Base-by-base conservation (phyloP, 2,113 vertebrate genomes). In the Rutilus rutilus region DNA sequence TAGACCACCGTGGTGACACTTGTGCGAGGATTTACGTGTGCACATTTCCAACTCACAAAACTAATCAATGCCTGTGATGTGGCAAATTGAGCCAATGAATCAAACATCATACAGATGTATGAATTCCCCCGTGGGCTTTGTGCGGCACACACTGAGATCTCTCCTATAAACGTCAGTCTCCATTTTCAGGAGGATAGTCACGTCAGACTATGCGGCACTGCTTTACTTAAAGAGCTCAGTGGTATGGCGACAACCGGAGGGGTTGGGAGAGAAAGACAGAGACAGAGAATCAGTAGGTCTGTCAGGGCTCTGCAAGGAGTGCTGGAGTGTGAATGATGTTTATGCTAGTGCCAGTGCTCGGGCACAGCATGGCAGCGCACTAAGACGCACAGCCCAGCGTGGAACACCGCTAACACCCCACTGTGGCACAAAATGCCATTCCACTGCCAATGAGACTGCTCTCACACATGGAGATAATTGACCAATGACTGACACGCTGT, bases 401-500 rank as follows among this genome's bases (percentile, higher is more conserved):
- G 83, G 73, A 50, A 74, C 50, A 25, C 33, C n/a, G 33, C 59
- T 81, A 75, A 71, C 71, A 67, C 50, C 67, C 67, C 67, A 47
- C 42, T 62, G 76, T 54, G 67, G 21, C 64, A 62, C 78, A 79
- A 82, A 85, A 81, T 57, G 73, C 74, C 25, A 77, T 50, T 45
- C 30, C 23, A 25, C 64, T 86, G 79, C 77, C 74, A 83, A 83
- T 36, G 65, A 85, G 36, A 62, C 39, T 15, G 47, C 52, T 33
- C 85, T 45, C 27, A 14, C 65, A 59, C 64, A n/a, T 21, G 71
- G 81, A 80, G 81, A 84, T 86, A 88, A 88, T 83, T 78, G 85
- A 86, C 62, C 84, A 78, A 25, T 82, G 83, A 88, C 71, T 64
- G 87, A 88, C 64, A 83, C 65, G 57, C 42, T 86, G 84, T 86